A percentile compares a stretch with the other conserved stretches of the same genome.
Evolutionary conservation across 1,140 invertebrate genomes (phyloP).

Genomic region (Scaptomyza montana): DNA sequence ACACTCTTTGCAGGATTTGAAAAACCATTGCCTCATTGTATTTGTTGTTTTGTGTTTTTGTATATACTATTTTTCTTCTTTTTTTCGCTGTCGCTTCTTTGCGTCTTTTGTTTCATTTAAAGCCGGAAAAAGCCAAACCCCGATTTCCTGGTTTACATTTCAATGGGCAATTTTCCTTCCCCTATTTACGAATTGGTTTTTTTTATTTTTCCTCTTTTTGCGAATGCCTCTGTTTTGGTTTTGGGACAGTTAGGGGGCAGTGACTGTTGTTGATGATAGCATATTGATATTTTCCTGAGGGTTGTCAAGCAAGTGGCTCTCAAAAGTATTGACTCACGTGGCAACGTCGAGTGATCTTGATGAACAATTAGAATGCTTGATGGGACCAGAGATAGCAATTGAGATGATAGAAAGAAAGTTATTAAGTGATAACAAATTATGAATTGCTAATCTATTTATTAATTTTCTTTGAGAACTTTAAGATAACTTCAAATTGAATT

Average conservation of each 20-base stretch:
- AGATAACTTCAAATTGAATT: too few relatives aligned
- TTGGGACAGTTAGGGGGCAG: constrained; percentile 49
- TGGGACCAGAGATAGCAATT: not conserved
- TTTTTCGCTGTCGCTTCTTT: constrained; percentile 60
- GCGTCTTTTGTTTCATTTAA: constrained; percentile 65
- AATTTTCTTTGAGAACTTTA: too few relatives aligned
- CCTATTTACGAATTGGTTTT: constrained; percentile 35
- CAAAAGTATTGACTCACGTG: constrained; percentile 26
- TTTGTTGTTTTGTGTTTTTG: constrained; percentile 54
- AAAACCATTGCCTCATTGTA: constrained; percentile 66
- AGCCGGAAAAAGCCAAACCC: constrained; percentile 82
- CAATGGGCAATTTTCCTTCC: constrained; percentile 75
- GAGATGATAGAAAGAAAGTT: not conserved
- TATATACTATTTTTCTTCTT: constrained; percentile 41
- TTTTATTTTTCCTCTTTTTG: constrained; percentile 30
- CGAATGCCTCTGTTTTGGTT: constrained; percentile 36
- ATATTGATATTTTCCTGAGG: not conserved
- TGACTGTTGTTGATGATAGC: constrained; percentile 57
- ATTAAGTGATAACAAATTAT: not conserved
- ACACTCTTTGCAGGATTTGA: constrained; percentile 63
- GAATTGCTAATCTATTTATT: too few relatives aligned
- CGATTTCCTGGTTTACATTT: constrained; percentile 82
- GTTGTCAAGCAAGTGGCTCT: constrained; percentile 24
- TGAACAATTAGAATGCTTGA: constrained; percentile 4
- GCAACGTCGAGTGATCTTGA: constrained; percentile 6